Evolutionary conservation across 2,888 invertebrate genomes (phyloP).

Genomic region (Geotrupes spiniger): DNA sequence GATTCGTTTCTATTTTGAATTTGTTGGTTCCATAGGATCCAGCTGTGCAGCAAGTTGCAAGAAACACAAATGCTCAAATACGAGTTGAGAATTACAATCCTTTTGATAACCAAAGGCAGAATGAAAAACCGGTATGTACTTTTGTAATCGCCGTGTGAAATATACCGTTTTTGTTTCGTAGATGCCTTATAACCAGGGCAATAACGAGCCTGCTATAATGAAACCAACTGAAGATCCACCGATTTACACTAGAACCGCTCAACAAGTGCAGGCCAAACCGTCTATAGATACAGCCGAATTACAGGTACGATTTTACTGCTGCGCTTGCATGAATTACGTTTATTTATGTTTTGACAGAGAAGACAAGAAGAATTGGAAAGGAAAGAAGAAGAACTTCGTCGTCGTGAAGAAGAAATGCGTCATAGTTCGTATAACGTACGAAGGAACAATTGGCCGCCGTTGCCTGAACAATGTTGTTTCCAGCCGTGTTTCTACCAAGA

Average conservation of each 20-base stretch:
- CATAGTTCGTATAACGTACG: conserved; percentile 62
- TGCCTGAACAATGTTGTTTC: conserved; percentile 88
- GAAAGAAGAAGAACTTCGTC: conserved; percentile 84
- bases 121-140: conserved; percentile 38
- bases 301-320: conserved; percentile 55
- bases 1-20: conserved; percentile 3
- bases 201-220: conserved; percentile 76
- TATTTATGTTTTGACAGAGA: conserved; percentile 54
- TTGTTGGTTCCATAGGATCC: conserved; percentile 75
- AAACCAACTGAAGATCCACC: conserved; percentile 72
- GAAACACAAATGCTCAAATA: conserved; percentile 66
- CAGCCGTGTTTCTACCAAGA: conserved; percentile 99
- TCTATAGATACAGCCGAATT: conserved; percentile 69
- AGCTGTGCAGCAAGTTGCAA: conserved; percentile 86
- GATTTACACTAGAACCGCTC: conserved; percentile 63
- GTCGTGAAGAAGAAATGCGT: conserved; percentile 83
- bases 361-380: conserved; percentile 88
- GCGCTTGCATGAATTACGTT: background rate
- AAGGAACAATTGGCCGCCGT: conserved; percentile 97
- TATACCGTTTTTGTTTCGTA: conserved; percentile 18
- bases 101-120: conserved; percentile 72
- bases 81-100: conserved; percentile 95
- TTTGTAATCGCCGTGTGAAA: conserved; percentile 4
- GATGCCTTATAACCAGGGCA: conserved; percentile 40
- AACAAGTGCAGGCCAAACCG: conserved; percentile 53